Evolutionary conservation across 2,797 vertebrate species (phyloP).

Genomic region (Rhyacichthys aspro): DNA sequence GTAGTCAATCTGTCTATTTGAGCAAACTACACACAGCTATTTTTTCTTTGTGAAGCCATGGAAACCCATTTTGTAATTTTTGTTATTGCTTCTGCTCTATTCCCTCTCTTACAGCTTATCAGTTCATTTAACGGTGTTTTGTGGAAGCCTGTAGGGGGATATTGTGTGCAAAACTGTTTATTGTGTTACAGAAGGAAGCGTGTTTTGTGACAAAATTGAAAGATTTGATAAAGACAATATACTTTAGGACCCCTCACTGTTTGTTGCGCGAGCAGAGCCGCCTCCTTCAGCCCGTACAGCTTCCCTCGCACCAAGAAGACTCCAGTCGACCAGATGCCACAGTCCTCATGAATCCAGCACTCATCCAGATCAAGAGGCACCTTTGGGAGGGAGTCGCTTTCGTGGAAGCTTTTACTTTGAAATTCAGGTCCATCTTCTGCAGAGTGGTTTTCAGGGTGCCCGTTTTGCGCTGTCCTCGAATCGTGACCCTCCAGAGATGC

Average conservation of each 20-base stretch:
- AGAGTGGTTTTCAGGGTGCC: slow-evolving; percentile 10
- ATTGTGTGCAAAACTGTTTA: no score
- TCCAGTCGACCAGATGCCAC: slow-evolving; percentile 78
- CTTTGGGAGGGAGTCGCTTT: slow-evolving; percentile 4
- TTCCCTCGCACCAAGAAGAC: slow-evolving; percentile 82
- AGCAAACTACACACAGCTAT: no score
- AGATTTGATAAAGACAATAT: background rate
- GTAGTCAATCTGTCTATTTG: no score
- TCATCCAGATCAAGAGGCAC: slow-evolving; percentile 51
- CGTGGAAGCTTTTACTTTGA: slow-evolving; percentile 2
- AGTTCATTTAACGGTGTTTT: no score
- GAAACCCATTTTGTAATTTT: no score
- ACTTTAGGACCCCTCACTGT: slow-evolving; percentile 59
- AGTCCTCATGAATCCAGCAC: slow-evolving; percentile 84
- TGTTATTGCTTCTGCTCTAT: no score
- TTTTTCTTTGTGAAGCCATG: no score
- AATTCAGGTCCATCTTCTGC: background rate
- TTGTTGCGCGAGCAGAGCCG: slow-evolving; percentile 67
- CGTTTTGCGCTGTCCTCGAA: slow-evolving; percentile 9
- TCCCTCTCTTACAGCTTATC: no score
- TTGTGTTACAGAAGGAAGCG: no score
- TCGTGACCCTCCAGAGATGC: slow-evolving; percentile 9
- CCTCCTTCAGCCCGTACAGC: slow-evolving; percentile 81
- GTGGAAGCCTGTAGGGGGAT: no score
- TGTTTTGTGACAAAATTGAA: no score